These are phyloP conservation scores for Netelia melanura DNA, from an alignment of 2,888 invertebrate species.

Conservation along the genomic window DNA sequence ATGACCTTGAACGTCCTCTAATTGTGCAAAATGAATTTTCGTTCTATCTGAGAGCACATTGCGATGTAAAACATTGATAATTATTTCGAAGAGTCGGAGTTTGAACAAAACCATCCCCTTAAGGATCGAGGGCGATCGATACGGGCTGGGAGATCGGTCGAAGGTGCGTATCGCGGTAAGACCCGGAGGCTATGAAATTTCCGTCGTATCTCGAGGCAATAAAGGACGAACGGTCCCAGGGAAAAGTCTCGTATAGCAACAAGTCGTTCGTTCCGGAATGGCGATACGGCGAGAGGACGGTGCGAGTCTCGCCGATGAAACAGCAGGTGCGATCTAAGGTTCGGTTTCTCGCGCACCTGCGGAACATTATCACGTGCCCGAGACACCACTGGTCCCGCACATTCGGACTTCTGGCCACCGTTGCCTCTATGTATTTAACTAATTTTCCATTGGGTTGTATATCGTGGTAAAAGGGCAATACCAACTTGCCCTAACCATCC, in stretches of 20 bases:
- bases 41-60: too few species aligned
- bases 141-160: background rate
- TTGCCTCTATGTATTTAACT: conserved; percentile 40
- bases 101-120: too few species aligned
- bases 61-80: too few species aligned
- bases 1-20: too few species aligned
- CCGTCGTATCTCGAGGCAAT: background rate
- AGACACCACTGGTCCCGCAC: conserved; percentile 50
- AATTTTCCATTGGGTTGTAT: conserved; percentile 18
- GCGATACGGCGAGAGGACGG: conserved; percentile 23
- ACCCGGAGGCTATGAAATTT: background rate
- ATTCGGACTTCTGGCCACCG: conserved; percentile 45
- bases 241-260: conserved; percentile 5
- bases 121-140: background rate
- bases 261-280: conserved; percentile 41
- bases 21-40: too few species aligned
- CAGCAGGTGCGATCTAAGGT: conserved; percentile 62
- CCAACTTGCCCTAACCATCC: background rate
- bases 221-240: background rate
- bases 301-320: conserved; percentile 31
- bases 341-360: conserved; percentile 49
- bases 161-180: background rate
- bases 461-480: conserved; percentile 23
- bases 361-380: conserved; percentile 62
- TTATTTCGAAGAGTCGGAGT: too few species aligned